A percentile compares a stretch with the other conserved stretches of the same genome.
These are phyloP conservation scores for Norana najaformis DNA, from an alignment of 2,888 invertebrate species.

Conservation along the genomic window DNA sequence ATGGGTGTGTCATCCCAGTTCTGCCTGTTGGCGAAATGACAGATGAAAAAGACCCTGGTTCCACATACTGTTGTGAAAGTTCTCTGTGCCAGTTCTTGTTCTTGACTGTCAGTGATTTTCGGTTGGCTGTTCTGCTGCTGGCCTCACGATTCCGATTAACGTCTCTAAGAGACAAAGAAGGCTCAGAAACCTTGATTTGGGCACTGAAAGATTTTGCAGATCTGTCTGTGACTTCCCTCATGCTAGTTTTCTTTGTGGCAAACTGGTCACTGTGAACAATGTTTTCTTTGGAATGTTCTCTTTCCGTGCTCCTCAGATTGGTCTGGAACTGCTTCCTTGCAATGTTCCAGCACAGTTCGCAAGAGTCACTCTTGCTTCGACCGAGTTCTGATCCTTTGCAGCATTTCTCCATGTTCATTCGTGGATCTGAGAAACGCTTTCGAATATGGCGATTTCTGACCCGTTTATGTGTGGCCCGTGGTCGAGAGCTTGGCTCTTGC, in stretches of 20 bases:
- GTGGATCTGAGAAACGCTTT: slow-evolving; percentile 20
- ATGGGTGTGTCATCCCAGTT: neutral
- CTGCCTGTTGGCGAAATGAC: neutral
- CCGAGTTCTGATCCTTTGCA: neutral
- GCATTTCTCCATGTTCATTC: neutral
- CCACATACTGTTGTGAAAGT: neutral
- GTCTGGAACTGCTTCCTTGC: neutral
- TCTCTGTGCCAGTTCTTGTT: slow-evolving; percentile 17
- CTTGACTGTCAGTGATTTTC: neutral
- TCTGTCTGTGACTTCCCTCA: neutral
- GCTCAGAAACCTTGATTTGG: neutral
- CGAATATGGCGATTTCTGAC: neutral
- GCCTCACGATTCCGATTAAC: neutral
- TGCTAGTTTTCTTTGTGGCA: too few species aligned
- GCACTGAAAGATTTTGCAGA: neutral
- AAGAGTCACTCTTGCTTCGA: slow-evolving; percentile 14
- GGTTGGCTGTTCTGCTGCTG: neutral
- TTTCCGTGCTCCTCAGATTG: neutral
- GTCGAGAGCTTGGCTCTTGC: neutral
- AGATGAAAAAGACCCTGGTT: neutral
- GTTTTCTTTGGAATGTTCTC: slow-evolving; percentile 4
- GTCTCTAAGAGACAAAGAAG: neutral
- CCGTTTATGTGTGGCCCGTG: neutral
- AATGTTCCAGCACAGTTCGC: slow-evolving; percentile 8
- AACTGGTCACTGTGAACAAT: neutral